Percentiles rank a stretch among this genome's conserved stretches.
Conservation (phyloP, 2,888 invertebrate species). For the Dryococelus australis region DNA sequence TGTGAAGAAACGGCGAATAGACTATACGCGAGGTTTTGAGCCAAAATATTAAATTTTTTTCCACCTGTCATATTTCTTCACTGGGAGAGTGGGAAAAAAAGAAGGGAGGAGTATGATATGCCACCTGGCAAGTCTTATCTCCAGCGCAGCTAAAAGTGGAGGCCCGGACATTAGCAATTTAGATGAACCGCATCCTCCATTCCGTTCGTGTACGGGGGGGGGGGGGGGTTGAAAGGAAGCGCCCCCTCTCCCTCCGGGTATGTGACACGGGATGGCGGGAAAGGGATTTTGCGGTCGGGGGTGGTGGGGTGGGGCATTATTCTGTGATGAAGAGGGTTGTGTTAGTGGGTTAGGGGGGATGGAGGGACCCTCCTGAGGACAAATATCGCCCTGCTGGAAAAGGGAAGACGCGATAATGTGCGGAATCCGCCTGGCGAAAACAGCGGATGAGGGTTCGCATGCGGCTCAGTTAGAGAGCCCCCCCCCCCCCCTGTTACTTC, state of each 20-base stretch:
- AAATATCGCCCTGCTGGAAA: no score
- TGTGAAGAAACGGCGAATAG: no score
- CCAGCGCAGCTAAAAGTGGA: neutral
- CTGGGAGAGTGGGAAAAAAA: neutral
- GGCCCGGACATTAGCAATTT: neutral
- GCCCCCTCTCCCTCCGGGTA: no score
- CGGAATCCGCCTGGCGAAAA: no score
- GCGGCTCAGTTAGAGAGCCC: no score
- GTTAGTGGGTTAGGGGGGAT: neutral
- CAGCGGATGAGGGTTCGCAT: no score
- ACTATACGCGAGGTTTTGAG: no score
- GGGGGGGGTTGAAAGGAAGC: neutral
- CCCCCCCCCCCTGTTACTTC: no score
- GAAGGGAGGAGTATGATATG: neutral
- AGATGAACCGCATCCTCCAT: neutral
- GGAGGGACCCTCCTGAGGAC: no score
- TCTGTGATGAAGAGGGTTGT: neutral
- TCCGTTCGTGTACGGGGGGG: neutral
- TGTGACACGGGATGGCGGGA: neutral
- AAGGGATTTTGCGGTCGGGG: neutral
- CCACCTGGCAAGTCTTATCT: conserved; percentile 16
- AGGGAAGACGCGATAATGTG: no score
- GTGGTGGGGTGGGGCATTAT: neutral
- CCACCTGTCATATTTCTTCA: no score
- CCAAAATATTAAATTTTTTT: neutral